phyloP scores from a whole-genome alignment of 1,140 invertebrate genomes.

The Parasteatoda tepidariorum region DNA sequence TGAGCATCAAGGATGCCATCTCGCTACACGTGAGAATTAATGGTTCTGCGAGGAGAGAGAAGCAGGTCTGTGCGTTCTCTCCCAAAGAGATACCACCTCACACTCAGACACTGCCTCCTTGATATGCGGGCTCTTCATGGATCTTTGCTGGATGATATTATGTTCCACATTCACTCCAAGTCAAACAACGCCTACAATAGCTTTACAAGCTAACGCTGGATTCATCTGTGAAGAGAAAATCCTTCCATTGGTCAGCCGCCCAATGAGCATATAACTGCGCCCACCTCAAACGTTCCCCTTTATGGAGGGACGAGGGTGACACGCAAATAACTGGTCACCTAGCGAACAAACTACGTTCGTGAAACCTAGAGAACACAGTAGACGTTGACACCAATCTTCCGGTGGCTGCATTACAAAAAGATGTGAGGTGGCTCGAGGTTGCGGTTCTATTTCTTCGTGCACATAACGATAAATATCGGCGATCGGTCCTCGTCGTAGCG shows the following conservation, averaged over 20 bases:
- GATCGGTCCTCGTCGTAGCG: background rate
- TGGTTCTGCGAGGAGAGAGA: background rate
- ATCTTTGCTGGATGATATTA: background rate
- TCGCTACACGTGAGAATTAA: background rate
- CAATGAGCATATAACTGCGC: background rate
- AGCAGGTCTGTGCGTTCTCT: background rate
- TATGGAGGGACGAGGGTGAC: background rate
- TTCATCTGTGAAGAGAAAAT: conserved; percentile 10
- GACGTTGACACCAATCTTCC: conserved; percentile 10
- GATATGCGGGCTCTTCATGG: background rate
- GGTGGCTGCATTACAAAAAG: conserved; percentile 3
- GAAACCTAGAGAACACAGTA: background rate
- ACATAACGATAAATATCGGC: background rate
- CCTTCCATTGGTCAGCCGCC: background rate
- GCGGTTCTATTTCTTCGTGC: background rate
- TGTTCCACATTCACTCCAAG: conserved; percentile 1
- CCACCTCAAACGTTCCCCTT: background rate
- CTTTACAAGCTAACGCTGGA: background rate
- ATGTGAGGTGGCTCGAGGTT: background rate
- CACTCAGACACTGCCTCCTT: background rate
- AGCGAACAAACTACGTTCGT: background rate
- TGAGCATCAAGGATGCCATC: conserved; percentile 16
- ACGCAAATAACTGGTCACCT: conserved; percentile 11
- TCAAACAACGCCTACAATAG: background rate
- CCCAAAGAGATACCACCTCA: background rate